phyloP scores from a whole-genome alignment of 2,797 vertebrate genomes.

The Acanthis flammea region DNA sequence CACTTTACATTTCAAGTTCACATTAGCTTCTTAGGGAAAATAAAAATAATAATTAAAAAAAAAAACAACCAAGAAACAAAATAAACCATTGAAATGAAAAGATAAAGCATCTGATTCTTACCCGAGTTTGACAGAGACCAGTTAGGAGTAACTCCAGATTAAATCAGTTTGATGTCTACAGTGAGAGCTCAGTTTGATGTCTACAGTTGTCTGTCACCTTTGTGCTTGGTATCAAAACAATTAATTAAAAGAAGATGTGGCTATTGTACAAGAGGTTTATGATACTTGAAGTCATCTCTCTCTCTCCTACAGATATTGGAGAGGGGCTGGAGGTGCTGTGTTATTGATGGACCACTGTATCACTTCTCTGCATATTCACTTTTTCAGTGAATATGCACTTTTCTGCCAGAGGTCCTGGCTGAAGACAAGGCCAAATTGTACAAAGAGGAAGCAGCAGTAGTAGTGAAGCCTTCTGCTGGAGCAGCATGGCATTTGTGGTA shows the following conservation, averaged over 20 bases:
- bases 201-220: background rate
- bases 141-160: background rate
- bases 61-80: background rate
- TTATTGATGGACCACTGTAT: background rate
- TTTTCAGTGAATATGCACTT: background rate
- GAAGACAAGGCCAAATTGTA: background rate
- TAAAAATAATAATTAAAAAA: background rate
- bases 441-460: background rate
- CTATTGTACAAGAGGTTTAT: background rate
- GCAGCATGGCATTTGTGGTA: background rate
- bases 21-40: background rate
- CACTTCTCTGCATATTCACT: no score
- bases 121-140: rapidly evolving
- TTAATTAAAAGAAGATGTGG: background rate
- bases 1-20: background rate
- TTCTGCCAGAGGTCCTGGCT: background rate
- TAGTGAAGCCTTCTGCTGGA: background rate
- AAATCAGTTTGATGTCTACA: background rate
- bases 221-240: background rate
- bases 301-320: background rate
- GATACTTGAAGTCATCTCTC: background rate
- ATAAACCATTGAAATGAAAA: background rate
- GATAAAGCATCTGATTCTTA: background rate
- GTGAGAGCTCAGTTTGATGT: background rate
- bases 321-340: background rate